Evolutionary conservation across 2,888 invertebrate species (phyloP), one percentile per base, ranked within the genome.

Genomic region (Zeuzera pyrina): DNA sequence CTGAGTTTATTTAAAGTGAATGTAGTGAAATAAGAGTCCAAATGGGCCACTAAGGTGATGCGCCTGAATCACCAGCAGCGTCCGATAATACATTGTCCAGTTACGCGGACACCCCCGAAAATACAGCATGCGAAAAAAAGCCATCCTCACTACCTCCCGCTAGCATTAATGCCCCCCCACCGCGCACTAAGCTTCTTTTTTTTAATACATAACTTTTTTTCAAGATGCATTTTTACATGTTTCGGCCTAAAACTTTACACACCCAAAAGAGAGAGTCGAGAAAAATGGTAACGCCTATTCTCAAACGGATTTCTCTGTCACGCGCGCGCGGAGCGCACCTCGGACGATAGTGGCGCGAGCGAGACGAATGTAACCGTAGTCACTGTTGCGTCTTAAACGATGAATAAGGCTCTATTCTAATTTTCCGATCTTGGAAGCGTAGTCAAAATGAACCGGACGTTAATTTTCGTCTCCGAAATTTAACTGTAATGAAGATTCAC

Each of bases 171-270:
- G 73, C 67, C 76, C 76, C 76, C 76, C 81, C 67, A 64, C 76
- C 71, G 72, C 77, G 78, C 73, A 79, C 81, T 78, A 77, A 78
- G 71, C 71, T 77, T 81, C 81, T 81, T 83, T 83, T 83, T n/a
- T 83, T 83, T 76, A 81, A 83, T 81, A 81, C 83, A 83, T 83
- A 83, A 83, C 83, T 83, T 83, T 83, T 83, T 83, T 83, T 79
- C 79, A 83, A 83, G 81, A 81, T 83, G 81, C 83, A 83, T 81
- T 83, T 83, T 81, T 83, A 83, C 83, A 81, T 78, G 83, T 83
- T 81, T 79, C 78, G 79, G 79, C 79, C 81, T 81, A 81, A 83
- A 81, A 81, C 79, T 83, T 83, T 81, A 79, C 81, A 79, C 81
- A 78, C 79, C 81, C 81, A 78, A 66, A 57, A 63, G 77, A 43